Percentiles rank a stretch among this genome's conserved stretches.
These are phyloP conservation scores for Drusus annulatus DNA, from an alignment of 1,140 invertebrate species.

Conservation along the genomic window DNA sequence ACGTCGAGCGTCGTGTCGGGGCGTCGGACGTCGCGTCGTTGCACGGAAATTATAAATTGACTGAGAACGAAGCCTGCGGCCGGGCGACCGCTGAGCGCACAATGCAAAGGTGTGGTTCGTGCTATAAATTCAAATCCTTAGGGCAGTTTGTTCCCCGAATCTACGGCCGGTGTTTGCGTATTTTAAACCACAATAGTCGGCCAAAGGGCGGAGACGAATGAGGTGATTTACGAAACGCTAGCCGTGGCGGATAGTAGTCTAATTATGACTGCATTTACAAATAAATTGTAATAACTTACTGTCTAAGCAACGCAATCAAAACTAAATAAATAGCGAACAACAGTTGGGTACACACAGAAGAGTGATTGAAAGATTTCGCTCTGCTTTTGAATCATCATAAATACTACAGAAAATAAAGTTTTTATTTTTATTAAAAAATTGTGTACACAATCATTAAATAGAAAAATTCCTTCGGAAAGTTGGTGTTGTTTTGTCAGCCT, in stretches of 20 bases:
- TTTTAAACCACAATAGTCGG: constrained; percentile 38
- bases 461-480: too few species aligned
- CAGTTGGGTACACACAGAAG: too few species aligned
- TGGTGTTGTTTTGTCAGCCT: too few species aligned
- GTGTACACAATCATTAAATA: too few species aligned
- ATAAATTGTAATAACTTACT: too few species aligned
- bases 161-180: constrained; percentile 44
- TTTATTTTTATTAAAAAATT: too few species aligned
- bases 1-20: neutral
- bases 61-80: constrained; percentile 16
- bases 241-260: neutral
- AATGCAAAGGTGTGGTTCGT: constrained; percentile 49
- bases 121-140: constrained; percentile 47
- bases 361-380: too few species aligned
- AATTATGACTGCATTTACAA: too few species aligned
- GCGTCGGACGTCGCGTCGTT: neutral
- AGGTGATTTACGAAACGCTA: neutral
- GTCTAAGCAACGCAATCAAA: too few species aligned
- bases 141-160: constrained; percentile 43
- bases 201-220: neutral
- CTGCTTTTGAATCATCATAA: too few species aligned
- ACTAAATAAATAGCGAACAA: too few species aligned
- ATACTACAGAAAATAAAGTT: too few species aligned
- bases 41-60: constrained; percentile 45
- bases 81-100: constrained; percentile 15